Evolutionary conservation across 2,797 vertebrate genomes (phyloP).

Genomic region (Mionectes olivaceus): DNA sequence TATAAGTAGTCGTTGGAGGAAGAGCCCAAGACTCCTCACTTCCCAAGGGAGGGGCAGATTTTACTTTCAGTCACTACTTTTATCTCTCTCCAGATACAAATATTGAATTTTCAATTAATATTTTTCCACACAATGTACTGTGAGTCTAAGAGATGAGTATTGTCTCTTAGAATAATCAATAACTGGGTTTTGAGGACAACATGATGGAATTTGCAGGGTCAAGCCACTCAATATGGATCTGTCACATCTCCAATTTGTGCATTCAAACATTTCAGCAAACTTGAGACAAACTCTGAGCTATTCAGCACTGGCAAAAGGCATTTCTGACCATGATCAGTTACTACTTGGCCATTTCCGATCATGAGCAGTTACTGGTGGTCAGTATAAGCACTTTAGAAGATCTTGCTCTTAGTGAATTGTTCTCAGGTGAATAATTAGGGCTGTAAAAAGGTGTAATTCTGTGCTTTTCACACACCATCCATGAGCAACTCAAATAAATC

Average conservation of each 20-base stretch:
- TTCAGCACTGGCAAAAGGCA: neutral
- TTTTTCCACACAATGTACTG: neutral
- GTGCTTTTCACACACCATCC: neutral
- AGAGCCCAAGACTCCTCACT: neutral
- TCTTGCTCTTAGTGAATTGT: neutral
- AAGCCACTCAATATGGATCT: neutral
- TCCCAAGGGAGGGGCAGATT: neutral
- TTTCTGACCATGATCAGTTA: neutral
- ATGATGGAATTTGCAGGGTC: neutral
- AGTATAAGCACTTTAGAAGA: neutral
- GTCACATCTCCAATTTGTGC: neutral
- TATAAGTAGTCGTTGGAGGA: neutral
- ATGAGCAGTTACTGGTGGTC: neutral
- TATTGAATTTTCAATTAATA: constrained; percentile 11
- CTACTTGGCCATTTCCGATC: neutral
- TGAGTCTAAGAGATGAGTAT: neutral
- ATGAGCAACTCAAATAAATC: neutral
- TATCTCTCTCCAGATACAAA: neutral
- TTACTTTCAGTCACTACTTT: neutral
- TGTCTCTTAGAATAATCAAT: neutral
- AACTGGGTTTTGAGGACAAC: constrained; percentile 3
- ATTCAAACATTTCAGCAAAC: constrained; percentile 7
- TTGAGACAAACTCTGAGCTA: neutral
- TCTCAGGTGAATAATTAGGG: neutral
- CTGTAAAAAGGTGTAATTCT: neutral